Percentiles rank a stretch among this genome's conserved stretches.
Evolutionary conservation across 1,140 invertebrate species (phyloP).

Genomic region (Zaprionus tsacasi): DNA sequence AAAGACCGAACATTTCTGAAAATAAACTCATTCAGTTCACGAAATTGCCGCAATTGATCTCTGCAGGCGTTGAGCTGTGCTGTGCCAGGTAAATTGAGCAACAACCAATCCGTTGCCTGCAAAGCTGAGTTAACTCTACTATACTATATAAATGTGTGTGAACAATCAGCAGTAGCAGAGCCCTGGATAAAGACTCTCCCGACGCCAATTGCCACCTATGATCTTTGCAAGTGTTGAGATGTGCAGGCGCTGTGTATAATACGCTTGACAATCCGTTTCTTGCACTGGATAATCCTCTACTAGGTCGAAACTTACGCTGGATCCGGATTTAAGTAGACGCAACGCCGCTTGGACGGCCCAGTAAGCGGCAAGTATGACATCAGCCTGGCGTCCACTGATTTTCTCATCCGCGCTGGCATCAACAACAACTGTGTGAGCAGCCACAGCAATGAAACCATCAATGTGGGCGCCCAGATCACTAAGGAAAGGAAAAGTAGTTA

Average conservation of each 20-base stretch:
- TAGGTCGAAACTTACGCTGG: slow-evolving; percentile 88
- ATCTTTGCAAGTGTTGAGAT: slow-evolving; percentile 64
- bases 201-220: slow-evolving; percentile 34
- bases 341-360: slow-evolving; percentile 97
- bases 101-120: slow-evolving; percentile 65
- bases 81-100: slow-evolving; percentile 43
- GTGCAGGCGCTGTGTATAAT: slow-evolving; percentile 32
- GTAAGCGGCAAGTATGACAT: slow-evolving; percentile 97
- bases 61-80: slow-evolving; percentile 53
- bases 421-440: slow-evolving; percentile 97
- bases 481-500: slow-evolving; percentile 5
- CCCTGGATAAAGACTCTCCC: slow-evolving; percentile 11
- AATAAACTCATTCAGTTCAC: slow-evolving; percentile 71
- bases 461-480: slow-evolving; percentile 99
- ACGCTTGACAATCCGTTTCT: slow-evolving; percentile 65
- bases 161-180: slow-evolving; percentile 23
- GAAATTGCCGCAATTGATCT: slow-evolving; percentile 63
- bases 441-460: slow-evolving; percentile 99
- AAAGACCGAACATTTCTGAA: slow-evolving; percentile 74
- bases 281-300: slow-evolving; percentile 18
- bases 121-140: background rate
- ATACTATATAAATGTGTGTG: slow-evolving; percentile 8
- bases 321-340: slow-evolving; percentile 95
- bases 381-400: slow-evolving; percentile 94
- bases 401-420: slow-evolving; percentile 90